Evolutionary conservation across 2,888 invertebrate species (phyloP).

Genomic region (Drosophila stalkeri): DNA sequence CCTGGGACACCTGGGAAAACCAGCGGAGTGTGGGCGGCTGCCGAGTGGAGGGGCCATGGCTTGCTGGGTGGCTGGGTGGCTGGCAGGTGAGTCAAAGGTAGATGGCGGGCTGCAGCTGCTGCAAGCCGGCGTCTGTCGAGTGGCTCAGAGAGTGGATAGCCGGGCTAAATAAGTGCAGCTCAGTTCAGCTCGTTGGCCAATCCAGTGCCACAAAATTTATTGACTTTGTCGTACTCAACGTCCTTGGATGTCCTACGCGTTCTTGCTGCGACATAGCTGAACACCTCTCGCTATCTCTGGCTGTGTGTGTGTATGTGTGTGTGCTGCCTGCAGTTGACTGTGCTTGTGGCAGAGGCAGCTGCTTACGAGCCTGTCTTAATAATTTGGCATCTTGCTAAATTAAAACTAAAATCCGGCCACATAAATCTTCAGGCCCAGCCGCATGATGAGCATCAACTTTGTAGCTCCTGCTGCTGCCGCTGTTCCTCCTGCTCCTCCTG

Average conservation of each 20-base stretch:
- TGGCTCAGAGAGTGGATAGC: constrained; percentile 51
- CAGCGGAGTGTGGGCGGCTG: neutral
- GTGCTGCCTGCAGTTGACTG: neutral
- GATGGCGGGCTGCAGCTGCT: constrained; percentile 34
- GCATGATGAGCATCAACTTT: constrained; percentile 34
- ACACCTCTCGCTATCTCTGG: neutral
- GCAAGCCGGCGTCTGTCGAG: constrained; percentile 29
- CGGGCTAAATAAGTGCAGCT: constrained; percentile 73
- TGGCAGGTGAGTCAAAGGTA: neutral
- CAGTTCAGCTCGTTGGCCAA: constrained; percentile 61
- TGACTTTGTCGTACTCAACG: constrained; percentile 72
- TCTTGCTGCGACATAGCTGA: constrained; percentile 44
- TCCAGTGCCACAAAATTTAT: constrained; percentile 76
- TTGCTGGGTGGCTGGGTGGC: neutral
- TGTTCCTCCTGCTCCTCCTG: constrained; percentile 16
- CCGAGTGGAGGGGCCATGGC: neutral
- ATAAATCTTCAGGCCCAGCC: constrained; percentile 53
- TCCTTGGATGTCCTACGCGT: constrained; percentile 35
- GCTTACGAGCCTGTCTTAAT: constrained; percentile 58
- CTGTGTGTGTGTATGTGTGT: constrained; percentile 9
- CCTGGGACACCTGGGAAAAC: constrained; percentile 64
- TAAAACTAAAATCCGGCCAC: constrained; percentile 71
- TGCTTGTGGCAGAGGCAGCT: constrained; percentile 20
- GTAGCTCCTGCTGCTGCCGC: constrained; percentile 9
- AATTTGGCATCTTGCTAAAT: constrained; percentile 72